phyloP scores from a whole-genome alignment of 1,140 invertebrate genomes.

The Holcopasites calliopsidis region DNA sequence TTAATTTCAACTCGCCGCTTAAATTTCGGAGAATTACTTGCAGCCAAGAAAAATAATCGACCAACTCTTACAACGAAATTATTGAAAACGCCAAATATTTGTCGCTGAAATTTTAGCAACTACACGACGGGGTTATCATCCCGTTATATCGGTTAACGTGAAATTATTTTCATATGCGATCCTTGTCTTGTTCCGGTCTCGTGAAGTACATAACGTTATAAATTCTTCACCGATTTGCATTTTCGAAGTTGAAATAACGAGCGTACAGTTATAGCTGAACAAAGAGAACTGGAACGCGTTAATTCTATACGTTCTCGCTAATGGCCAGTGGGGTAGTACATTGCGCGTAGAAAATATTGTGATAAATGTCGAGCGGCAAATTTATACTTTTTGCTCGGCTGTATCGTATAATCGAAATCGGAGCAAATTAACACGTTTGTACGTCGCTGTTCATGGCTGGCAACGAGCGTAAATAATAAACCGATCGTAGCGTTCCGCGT shows the following conservation, averaged over 20 bases:
- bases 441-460: conserved; percentile 7
- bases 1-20: neutral
- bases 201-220: too few species aligned
- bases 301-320: neutral
- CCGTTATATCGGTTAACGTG: too few species aligned
- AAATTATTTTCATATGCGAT: too few species aligned
- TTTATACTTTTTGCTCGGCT: neutral
- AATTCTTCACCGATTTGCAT: too few species aligned
- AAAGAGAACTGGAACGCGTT: neutral
- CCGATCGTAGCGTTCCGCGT: conserved; percentile 36
- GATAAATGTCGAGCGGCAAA: too few species aligned
- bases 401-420: too few species aligned
- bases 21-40: neutral
- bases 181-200: too few species aligned
- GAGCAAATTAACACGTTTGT: neutral
- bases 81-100: too few species aligned
- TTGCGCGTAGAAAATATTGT: neutral
- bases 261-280: neutral
- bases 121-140: too few species aligned
- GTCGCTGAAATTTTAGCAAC: too few species aligned
- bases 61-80: too few species aligned
- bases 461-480: conserved; percentile 46
- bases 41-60: neutral
- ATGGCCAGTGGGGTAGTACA: neutral
- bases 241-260: neutral